Conservation (phyloP, 2,888 invertebrate species). For the Drosophila demipolita region DNA sequence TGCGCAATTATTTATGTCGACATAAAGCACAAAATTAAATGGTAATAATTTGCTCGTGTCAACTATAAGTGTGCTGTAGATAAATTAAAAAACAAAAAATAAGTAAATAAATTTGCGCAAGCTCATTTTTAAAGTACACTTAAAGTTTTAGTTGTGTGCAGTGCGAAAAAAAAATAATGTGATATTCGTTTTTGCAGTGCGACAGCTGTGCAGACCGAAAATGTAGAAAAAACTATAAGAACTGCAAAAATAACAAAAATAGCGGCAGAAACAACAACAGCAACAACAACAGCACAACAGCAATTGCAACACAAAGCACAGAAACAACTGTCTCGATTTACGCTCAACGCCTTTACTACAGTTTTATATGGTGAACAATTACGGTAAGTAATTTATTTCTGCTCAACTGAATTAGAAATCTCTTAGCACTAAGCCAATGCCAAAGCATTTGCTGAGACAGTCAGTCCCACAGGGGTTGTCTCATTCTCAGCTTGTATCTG, state of each 20-base stretch:
- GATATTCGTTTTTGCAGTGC: constrained; percentile 37
- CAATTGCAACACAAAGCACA: constrained; percentile 25
- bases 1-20: constrained; percentile 76
- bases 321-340: constrained; percentile 61
- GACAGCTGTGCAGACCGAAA: constrained; percentile 54
- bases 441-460: constrained; percentile 52
- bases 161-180: neutral
- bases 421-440: constrained; percentile 77
- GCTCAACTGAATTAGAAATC: constrained; percentile 81
- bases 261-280: constrained; percentile 1
- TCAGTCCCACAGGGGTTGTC: constrained; percentile 30
- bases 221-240: constrained; percentile 46
- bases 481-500: constrained; percentile 10
- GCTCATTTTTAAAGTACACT: constrained; percentile 38
- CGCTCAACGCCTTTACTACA: constrained; percentile 66
- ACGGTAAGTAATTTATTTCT: constrained; percentile 81
- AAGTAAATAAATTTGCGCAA: constrained; percentile 56
- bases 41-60: constrained; percentile 76
- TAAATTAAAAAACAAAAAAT: constrained; percentile 70
- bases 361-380: constrained; percentile 79
- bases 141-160: constrained; percentile 24
- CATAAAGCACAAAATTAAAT: constrained; percentile 77
- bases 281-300: constrained; percentile 16
- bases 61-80: constrained; percentile 74
- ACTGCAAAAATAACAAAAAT: constrained; percentile 26